A percentile compares a stretch with the other conserved stretches of the same genome.
Evolutionary conservation across 2,113 vertebrate species (phyloP).

Genomic region (Numida meleagris): DNA sequence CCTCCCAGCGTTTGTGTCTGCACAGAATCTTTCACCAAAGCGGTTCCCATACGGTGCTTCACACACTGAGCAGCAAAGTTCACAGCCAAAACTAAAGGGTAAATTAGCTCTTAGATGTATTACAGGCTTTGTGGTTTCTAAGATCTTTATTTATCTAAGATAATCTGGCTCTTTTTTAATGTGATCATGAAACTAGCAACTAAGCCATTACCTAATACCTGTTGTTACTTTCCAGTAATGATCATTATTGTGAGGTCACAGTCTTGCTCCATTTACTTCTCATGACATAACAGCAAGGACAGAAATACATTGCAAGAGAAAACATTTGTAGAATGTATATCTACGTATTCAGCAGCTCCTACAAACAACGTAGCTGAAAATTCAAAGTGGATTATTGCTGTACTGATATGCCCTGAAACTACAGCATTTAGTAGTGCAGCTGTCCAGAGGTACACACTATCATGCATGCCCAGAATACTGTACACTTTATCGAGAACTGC

Average conservation of each 20-base stretch:
- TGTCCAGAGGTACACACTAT: rapidly evolving
- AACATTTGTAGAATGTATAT: neutral
- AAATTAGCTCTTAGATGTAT: neutral
- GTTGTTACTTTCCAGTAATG: neutral
- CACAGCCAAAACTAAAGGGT: neutral
- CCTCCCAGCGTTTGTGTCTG: neutral
- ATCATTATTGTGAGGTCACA: neutral
- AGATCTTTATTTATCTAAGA: neutral
- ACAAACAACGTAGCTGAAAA: neutral
- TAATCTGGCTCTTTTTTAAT: neutral
- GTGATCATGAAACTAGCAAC: neutral
- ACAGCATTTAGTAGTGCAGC: neutral
- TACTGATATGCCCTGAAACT: neutral
- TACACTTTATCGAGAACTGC: neutral
- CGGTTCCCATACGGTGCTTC: neutral
- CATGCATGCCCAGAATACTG: neutral
- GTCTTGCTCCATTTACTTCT: neutral
- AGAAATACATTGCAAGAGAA: neutral
- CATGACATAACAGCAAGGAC: neutral
- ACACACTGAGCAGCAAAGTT: neutral
- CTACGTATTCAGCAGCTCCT: neutral
- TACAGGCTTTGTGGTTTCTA: neutral
- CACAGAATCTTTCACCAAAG: neutral
- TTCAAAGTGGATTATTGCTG: neutral
- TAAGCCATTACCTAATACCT: neutral